Evolutionary conservation across 2,797 vertebrate species (phyloP).

Genomic region (Coluber constrictor): DNA sequence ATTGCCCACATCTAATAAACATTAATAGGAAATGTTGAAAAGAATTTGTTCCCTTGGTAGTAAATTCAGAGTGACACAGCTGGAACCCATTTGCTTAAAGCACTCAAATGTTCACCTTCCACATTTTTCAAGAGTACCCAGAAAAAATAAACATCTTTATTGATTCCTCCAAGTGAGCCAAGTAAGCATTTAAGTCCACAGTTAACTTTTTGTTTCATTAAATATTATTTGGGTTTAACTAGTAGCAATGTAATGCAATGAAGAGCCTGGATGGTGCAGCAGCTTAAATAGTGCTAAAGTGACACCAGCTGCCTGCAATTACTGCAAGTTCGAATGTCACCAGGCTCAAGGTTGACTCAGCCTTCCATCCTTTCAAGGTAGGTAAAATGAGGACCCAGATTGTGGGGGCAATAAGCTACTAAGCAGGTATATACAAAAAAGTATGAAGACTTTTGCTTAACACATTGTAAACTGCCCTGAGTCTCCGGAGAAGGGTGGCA

Average conservation of each 20-base stretch:
- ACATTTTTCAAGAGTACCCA: constrained; percentile 28
- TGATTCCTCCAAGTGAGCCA: constrained; percentile 19
- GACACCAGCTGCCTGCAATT: too few species aligned
- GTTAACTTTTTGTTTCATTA: constrained; percentile 13
- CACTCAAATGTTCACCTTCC: constrained; percentile 24
- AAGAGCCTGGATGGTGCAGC: too few species aligned
- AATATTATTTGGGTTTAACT: constrained; percentile 11
- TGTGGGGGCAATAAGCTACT: too few species aligned
- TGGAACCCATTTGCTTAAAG: constrained; percentile 14
- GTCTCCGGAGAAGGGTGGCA: too few species aligned
- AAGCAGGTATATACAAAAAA: too few species aligned
- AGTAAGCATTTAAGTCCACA: constrained; percentile 5
- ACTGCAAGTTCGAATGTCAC: too few species aligned
- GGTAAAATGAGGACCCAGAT: too few species aligned
- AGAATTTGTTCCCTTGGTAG: background rate
- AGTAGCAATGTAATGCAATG: background rate
- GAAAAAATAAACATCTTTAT: constrained; percentile 23
- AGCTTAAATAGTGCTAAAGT: too few species aligned
- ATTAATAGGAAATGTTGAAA: background rate
- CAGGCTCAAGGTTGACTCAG: too few species aligned
- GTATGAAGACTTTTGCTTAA: too few species aligned
- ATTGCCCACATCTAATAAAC: background rate
- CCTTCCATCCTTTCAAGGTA: too few species aligned
- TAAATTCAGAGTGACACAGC: constrained; percentile 19
- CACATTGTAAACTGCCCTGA: too few species aligned